Evolutionary conservation across 1,140 invertebrate genomes (phyloP).

Genomic region (Bilobella aurantiaca): DNA sequence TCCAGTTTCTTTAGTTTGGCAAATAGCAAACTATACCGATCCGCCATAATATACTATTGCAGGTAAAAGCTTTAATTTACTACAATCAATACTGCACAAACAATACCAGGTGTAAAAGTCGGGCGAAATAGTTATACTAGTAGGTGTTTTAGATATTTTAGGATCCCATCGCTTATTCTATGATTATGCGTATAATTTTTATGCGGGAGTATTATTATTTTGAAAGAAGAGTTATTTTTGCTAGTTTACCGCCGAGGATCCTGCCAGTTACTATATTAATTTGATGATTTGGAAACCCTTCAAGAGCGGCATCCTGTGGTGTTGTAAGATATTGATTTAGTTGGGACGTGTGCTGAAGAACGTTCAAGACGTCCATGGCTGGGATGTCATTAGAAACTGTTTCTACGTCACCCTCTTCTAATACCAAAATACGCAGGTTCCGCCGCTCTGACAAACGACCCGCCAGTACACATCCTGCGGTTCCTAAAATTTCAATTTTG

Average conservation of each 20-base stretch:
- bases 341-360: neutral
- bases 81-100: too few species aligned
- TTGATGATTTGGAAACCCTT: neutral
- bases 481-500: neutral
- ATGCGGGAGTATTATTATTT: neutral
- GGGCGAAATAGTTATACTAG: too few species aligned
- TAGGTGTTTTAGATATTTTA: too few species aligned
- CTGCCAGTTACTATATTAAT: neutral
- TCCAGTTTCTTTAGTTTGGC: too few species aligned
- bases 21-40: too few species aligned
- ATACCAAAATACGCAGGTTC: neutral
- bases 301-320: neutral
- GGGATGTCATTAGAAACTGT: neutral
- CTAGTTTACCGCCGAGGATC: neutral
- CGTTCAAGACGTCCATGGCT: neutral
- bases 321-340: neutral
- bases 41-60: too few species aligned
- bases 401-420: neutral
- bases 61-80: too few species aligned
- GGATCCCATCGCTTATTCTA: too few species aligned
- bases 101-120: too few species aligned
- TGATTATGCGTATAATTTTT: too few species aligned
- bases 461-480: neutral
- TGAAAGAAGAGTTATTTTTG: neutral
- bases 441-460: neutral